Base-by-base conservation (phyloP, 2,113 vertebrate species). In the Rhynchopsitta pachyrhyncha region DNA sequence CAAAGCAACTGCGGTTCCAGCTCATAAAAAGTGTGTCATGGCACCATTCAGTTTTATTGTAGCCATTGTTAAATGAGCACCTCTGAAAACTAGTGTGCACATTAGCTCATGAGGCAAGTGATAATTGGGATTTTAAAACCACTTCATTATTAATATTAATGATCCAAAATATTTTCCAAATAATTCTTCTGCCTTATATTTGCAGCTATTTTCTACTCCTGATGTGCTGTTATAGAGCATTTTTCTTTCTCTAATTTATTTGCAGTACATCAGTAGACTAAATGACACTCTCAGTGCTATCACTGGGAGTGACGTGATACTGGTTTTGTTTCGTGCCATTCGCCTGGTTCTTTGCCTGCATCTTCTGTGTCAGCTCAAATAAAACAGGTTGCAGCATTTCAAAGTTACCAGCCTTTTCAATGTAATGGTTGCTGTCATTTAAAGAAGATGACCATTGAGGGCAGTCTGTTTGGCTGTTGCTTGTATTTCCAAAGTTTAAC, bases 21-120 rank as follows among this genome's bases (percentile, higher is more conserved):
- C 31, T 92, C 33, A 4, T 42, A 15, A 0, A 0, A 37, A 74
- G 25, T 29, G 14, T 12, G 6, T 46, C 0, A 0, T 78, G 69
- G 23, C 25, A 64, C 47, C 0, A 0, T 55, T 80, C 86, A 22
- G 17, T 68, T 84, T 75, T 67, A 13, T 7, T 68, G 66, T 14
- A 68, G 33, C 28, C 31, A 33, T 35, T 67, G 8, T 31, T 70
- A 80, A 93, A 70, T 24, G 11, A 90, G 6, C 29, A 19, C 49
- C 14, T 86, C 55, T 94, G 92, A 92, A 83, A 93, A 75, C 17
- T 20, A 11, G 1, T 11, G 14, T 28, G 8, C 9, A 5, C 50
- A 1, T 59, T 68, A 66, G 31, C 33, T 88, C 35, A 27, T 0
- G 3, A 59, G 64, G 66, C 10, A 33, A 3, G 5, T 6, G 7